A percentile compares a stretch with the other conserved stretches of the same genome.
Conservation (phyloP, 2,113 vertebrate species). For the Leptodactylus fuscus region DNA sequence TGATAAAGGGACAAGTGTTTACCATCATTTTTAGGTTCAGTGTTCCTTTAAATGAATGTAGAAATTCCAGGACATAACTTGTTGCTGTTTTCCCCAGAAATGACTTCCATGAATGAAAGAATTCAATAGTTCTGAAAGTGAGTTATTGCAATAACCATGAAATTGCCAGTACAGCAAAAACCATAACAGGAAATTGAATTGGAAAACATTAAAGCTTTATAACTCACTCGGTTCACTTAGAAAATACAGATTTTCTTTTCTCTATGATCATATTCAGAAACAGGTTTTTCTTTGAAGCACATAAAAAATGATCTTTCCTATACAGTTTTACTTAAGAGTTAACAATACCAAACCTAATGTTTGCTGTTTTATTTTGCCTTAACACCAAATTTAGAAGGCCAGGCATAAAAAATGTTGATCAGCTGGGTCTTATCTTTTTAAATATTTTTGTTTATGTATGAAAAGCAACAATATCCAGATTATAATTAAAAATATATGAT, state of each 20-base stretch:
- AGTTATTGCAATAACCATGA: constrained; percentile 20
- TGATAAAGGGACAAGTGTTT: background rate
- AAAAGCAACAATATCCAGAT: background rate
- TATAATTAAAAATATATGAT: background rate
- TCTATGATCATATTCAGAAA: background rate
- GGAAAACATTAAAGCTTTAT: constrained; percentile 28
- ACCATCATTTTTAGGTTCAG: background rate
- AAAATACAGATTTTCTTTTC: constrained; percentile 15
- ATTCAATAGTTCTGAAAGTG: constrained; percentile 42
- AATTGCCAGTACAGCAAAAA: constrained; percentile 34
- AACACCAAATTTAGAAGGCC: background rate
- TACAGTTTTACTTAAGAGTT: background rate
- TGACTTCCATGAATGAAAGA: constrained; percentile 44
- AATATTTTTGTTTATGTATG: too few relatives aligned
- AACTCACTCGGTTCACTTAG: background rate
- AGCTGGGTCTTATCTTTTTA: too few relatives aligned
- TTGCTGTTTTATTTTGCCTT: background rate
- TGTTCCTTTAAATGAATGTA: background rate
- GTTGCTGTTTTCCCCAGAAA: constrained; percentile 10
- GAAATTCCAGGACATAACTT: background rate
- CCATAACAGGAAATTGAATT: constrained; percentile 38
- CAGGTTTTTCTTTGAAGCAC: constrained; percentile 1
- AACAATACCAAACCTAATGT: background rate
- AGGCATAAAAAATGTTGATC: too few relatives aligned
- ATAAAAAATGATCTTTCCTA: background rate